phyloP scores from a whole-genome alignment of 2,797 vertebrate genomes.

The Anas capensis region DNA sequence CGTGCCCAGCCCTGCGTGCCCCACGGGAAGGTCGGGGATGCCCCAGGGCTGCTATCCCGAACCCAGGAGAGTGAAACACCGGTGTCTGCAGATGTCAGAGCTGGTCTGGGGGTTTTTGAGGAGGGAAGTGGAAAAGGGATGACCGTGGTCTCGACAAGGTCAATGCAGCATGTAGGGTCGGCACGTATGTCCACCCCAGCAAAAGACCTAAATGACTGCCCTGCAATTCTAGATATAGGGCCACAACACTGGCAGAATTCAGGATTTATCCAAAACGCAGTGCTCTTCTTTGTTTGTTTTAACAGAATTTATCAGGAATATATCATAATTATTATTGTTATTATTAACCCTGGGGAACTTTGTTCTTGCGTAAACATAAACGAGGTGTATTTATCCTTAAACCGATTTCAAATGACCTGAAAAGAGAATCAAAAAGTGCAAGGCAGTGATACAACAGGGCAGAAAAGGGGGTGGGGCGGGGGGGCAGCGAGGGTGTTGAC shows the following conservation, averaged over 20 bases:
- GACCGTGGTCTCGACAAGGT: neutral
- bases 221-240: neutral
- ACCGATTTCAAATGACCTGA: constrained; percentile 44
- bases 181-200: fast-evolving
- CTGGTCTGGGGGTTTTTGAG: neutral
- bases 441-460: neutral
- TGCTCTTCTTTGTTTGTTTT: neutral
- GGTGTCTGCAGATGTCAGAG: neutral
- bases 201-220: neutral
- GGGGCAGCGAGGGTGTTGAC: neutral
- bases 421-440: constrained; percentile 44
- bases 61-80: neutral
- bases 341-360: constrained; percentile 23
- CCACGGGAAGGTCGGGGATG: neutral
- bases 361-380: constrained; percentile 3
- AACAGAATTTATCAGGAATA: neutral
- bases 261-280: neutral
- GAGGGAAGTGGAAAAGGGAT: neutral
- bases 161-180: neutral
- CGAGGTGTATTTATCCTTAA: constrained; percentile 16
- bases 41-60: neutral
- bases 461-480: neutral
- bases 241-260: neutral
- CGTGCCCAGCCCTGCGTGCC: fast-evolving
- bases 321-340: neutral